These are phyloP conservation scores for Zaprionus obscuricornis DNA, from an alignment of 2,888 invertebrate genomes.

Conservation along the genomic window DNA sequence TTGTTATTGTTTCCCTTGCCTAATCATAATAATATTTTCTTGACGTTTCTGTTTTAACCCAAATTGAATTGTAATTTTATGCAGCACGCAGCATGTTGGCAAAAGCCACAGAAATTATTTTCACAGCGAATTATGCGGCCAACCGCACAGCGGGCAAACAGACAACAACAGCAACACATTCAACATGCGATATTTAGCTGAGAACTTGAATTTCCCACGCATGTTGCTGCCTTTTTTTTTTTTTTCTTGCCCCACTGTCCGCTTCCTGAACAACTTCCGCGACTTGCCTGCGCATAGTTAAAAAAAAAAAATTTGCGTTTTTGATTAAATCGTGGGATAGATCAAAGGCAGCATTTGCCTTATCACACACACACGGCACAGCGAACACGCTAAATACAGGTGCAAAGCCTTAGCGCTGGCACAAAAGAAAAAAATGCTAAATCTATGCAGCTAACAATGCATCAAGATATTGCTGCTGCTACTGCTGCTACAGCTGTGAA, in stretches of 20 bases:
- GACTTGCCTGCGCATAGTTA: slow-evolving; percentile 28
- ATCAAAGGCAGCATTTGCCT: slow-evolving; percentile 47
- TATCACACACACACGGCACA: slow-evolving; percentile 45
- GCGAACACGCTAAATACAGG: slow-evolving; percentile 20
- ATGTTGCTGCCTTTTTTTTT: no score
- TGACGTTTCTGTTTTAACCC: slow-evolving; percentile 20
- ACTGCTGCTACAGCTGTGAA: no score
- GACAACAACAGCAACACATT: slow-evolving; percentile 15
- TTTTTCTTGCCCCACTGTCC: slow-evolving; percentile 34
- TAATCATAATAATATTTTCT: slow-evolving; percentile 10
- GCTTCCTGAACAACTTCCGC: slow-evolving; percentile 61
- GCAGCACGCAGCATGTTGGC: slow-evolving; percentile 57
- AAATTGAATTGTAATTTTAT: slow-evolving; percentile 69
- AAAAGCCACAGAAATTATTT: slow-evolving; percentile 67
- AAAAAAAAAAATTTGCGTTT: slow-evolving; percentile 69
- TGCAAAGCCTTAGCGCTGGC: no score
- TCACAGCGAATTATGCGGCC: slow-evolving; percentile 74
- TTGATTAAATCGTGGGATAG: slow-evolving; percentile 79
- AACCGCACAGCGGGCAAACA: slow-evolving; percentile 60
- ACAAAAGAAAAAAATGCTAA: no score
- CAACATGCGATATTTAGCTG: slow-evolving; percentile 51
- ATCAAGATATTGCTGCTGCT: no score
- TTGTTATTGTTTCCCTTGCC: slow-evolving; percentile 2
- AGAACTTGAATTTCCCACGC: slow-evolving; percentile 65
- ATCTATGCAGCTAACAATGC: no score